Base-by-base conservation (phyloP, 2,113 vertebrate genomes). In the Tinamus guttatus region DNA sequence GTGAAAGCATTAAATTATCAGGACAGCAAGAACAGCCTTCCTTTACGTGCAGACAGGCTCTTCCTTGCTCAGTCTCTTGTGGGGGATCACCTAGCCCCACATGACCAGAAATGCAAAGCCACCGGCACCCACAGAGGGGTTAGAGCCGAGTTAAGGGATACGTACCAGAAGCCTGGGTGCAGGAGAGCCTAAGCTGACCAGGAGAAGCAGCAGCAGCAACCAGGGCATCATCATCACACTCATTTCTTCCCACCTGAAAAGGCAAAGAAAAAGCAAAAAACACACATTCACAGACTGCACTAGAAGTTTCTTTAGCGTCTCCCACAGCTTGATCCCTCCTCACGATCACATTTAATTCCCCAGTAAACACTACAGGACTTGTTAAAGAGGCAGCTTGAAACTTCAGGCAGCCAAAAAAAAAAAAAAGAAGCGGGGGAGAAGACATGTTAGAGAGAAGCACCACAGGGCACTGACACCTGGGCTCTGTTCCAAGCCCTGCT, bases 81-180 rank as follows among this genome's bases (percentile, higher is more conserved):
- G 4, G 19, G 12, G 28, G 17, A 40, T 3, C 43, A 38, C 34
- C 20, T 45, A 7, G 4, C 34, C 22, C 62, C 62, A 13, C 3
- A 2, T 36, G 11, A 17, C 45, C 43, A 28, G 41, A 47, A 82
- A 51, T 6, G 21, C 15, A 11, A 41, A 89, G 34, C 5, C 3
- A 3, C 1, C 32, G 36, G 5, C 38, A 58, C 9, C 19, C 8
- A 2, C 38, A 45, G n/a, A 36, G 59, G 73, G 20, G 36, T n/a
- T 36, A 67, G 45, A 34, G 11, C 9, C 3, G 11, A 11, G 36
- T 22, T 18, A 38, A 70, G 32, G 71, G 18, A 64, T 84, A 98
- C 98, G 1, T 97, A 99, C 99, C 20, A 89, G 94, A 56, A 93
- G 93, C 76, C 96, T 79, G 51, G 97, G 95, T 38, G 94, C 97